These are phyloP conservation scores for Aphidius gifuensis DNA, from an alignment of 1,140 invertebrate genomes.

Conservation along the genomic window DNA sequence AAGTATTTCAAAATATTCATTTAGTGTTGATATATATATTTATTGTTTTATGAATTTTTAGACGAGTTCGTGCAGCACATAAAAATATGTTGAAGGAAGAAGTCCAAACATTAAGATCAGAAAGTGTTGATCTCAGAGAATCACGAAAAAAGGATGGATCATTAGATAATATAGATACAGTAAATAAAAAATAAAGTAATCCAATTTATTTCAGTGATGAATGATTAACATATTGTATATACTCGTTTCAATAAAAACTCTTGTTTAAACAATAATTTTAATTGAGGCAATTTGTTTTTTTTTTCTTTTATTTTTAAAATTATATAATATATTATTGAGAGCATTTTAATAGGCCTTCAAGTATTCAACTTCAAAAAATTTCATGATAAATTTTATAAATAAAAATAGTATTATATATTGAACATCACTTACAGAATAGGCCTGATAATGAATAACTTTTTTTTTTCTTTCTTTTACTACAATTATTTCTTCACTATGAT, in stretches of 20 bases:
- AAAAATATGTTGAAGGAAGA: background rate
- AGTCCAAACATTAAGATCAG: background rate
- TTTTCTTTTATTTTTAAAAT: no score
- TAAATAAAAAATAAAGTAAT: no score
- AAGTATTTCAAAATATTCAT: background rate
- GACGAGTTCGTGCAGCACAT: background rate
- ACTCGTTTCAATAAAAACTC: no score
- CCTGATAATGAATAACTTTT: constrained; percentile 27
- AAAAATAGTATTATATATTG: constrained; percentile 3
- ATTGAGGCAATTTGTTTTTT: no score
- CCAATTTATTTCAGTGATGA: no score
- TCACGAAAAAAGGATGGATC: background rate
- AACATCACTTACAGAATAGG: constrained; percentile 36
- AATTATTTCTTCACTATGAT: background rate
- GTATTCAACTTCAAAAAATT: no score
- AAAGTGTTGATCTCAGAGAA: no score
- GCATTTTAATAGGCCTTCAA: no score
- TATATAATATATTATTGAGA: background rate
- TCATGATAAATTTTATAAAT: constrained; percentile 1
- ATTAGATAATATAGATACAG: background rate
- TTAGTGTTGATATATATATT: constrained; percentile 11
- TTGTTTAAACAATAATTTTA: no score
- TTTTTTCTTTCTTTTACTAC: background rate
- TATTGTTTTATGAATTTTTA: background rate
- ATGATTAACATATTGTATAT: no score